phyloP scores from a whole-genome alignment of 2,113 vertebrate genomes.

The Apodemus sylvaticus region DNA sequence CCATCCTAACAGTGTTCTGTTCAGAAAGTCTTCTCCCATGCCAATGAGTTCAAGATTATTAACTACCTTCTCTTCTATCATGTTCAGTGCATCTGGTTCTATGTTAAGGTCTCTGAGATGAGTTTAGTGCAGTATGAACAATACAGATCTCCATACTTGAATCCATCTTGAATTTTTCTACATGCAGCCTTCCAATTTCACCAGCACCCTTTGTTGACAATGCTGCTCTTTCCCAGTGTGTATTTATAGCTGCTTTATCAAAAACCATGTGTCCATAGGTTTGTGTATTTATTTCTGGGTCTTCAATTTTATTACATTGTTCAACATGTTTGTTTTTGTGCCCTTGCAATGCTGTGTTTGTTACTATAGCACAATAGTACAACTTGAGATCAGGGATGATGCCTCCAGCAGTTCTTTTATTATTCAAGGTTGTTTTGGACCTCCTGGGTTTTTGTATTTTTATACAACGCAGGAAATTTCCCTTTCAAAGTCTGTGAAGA shows the following conservation, averaged over 20 bases:
- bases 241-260: neutral
- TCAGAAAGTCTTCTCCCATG: neutral
- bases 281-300: neutral
- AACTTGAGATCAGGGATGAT: neutral
- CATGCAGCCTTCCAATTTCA: neutral
- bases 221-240: neutral
- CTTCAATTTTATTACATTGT: neutral
- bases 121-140: neutral
- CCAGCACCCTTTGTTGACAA: neutral
- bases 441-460: neutral
- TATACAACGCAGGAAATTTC: neutral
- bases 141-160: neutral
- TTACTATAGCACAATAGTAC: neutral
- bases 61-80: neutral
- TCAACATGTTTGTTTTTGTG: neutral
- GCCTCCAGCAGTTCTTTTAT: neutral
- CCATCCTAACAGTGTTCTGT: neutral
- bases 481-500: neutral
- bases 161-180: neutral
- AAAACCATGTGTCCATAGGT: neutral
- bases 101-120: neutral
- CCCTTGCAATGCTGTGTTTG: neutral
- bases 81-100: neutral
- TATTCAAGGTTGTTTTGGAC: neutral
- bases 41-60: neutral